Evolutionary conservation across 2,888 invertebrate genomes (phyloP), one percentile per base, ranked within the genome.

Genomic region (Conistra vaccinii): DNA sequence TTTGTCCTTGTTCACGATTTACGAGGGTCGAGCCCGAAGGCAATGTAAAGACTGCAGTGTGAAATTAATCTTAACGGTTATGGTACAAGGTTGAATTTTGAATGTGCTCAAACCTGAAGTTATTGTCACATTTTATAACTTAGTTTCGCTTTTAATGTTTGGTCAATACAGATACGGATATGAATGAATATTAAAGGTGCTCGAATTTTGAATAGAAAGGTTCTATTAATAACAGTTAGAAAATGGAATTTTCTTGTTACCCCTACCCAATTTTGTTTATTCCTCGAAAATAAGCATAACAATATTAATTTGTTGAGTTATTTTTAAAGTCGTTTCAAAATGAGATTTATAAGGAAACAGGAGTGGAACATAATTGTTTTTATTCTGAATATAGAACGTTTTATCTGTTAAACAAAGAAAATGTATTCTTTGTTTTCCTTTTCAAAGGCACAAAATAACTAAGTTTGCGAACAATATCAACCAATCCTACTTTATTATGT

Each of bases 1-100:
- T 92, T 88, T 88, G 90, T 88, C 91, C 90, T 91, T 87, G 85
- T 78, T 67, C 72, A 81, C 86, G 86, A 91, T 91, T 91, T 90
- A 91, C 89, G 90, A 90, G 88, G 90, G 91, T 89, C 76, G 84
- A 67, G 51, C 79, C 72, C 61, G 68, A 71, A 60, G 73, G 69
- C 60, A 51, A 62, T 61, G 67, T 66, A 48, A 74, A 73, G 55
- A 68, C 23, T 45, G 12, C 55, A 70, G 3, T 65, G 61, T 60
- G 78, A 77, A 77, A 74, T 75, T n/a, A 75, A 58, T 78, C 73
- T 76, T 76, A 74, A 69, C 32, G 3, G 0, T 61, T 1, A 0
- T 1, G 29, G 0, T 0, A 53, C 51, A 83, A 72, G 79, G 84
- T 82, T 73, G 42, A 77, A 68, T 61, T 78, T 86, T 51, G 42